Evolutionary conservation across 2,888 invertebrate genomes (phyloP).

Genomic region (Cremastobaeus sp.): DNA sequence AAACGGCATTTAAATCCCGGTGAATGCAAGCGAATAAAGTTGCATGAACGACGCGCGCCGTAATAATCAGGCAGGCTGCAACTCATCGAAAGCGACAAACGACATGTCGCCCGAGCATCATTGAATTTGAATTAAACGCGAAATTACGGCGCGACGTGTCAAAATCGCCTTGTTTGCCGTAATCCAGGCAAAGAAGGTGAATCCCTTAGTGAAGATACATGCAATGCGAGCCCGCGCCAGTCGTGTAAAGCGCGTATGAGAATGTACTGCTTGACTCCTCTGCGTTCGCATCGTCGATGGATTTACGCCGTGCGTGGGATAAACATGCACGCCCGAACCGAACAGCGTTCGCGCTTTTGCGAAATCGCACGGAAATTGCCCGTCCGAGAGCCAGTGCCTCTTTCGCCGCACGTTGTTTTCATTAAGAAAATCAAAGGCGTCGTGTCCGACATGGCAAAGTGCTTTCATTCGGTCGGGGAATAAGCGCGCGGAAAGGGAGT

Average conservation of each 20-base stretch:
- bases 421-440: constrained; percentile 6
- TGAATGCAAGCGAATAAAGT: not conserved
- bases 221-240: constrained; percentile 15
- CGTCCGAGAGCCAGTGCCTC: too few relatives aligned
- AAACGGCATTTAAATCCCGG: not conserved
- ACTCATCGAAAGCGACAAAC: constrained; percentile 12
- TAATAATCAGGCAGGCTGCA: constrained; percentile 4
- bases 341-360: constrained; percentile 49
- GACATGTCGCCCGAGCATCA: constrained; percentile 7
- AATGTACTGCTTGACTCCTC: constrained; percentile 49
- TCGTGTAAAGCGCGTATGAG: constrained; percentile 39
- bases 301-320: constrained; percentile 62
- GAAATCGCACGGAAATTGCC: constrained; percentile 52
- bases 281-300: constrained; percentile 56
- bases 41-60: not conserved
- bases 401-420: constrained; percentile 23
- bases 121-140: constrained; percentile 40
- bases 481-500: too few relatives aligned
- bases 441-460: constrained; percentile 6
- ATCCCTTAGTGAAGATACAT: constrained; percentile 46
- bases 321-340: constrained; percentile 50
- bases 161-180: constrained; percentile 51
- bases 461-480: too few relatives aligned
- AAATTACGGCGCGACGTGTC: constrained; percentile 46
- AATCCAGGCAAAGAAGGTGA: constrained; percentile 40